Evolutionary conservation across 2,888 invertebrate species (phyloP), one percentile per base, ranked within the genome.

Genomic region (Eristalis arbustorum): DNA sequence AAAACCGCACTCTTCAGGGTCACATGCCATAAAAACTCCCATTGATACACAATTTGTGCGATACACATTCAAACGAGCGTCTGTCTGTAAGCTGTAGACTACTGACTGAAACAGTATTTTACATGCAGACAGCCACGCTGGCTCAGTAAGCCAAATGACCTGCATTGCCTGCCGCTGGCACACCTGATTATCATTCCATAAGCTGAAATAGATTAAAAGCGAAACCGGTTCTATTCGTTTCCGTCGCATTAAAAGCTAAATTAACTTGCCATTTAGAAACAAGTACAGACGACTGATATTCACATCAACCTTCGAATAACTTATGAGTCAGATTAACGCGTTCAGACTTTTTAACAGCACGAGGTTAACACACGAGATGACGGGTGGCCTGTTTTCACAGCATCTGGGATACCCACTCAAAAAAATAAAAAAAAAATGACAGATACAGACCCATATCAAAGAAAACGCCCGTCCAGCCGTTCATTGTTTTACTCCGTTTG

Each of bases 291-390:
- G 57, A 61, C 13, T 72, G 37, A 40, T 13, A 59, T 25, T 13
- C 40, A 57, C 64, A 13, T 22, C 73, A 80, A 59, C 67, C 71
- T 79, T 75, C 71, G 59, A 62, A 49, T 61, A 40, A 14, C 28
- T 61, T 31, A 42, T 84, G 84, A 84, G 62, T 84, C 80, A 79
- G 66, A 34, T n/a, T 42, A 69, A 62, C 40, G 49, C 68, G 34
- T 57, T 67, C 31, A 31, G 25, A 69, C n/a, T n/a, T 57, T 49
- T 68, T 69, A 73, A 73, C 68, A 57, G 68, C 37, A 62, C 74
- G 79, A 84, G 84, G 79, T 71, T 79, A 74, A 75, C 62, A 80
- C 75, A 84, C 40, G 71, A 71, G 74, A 67, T 18, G n/a, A 6
- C 8, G 18, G 49, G 11, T 49, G 49, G 49, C 18, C 8, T 5